Evolutionary conservation across 2,888 invertebrate genomes (phyloP).

Genomic region (Synergus gifuensis): DNA sequence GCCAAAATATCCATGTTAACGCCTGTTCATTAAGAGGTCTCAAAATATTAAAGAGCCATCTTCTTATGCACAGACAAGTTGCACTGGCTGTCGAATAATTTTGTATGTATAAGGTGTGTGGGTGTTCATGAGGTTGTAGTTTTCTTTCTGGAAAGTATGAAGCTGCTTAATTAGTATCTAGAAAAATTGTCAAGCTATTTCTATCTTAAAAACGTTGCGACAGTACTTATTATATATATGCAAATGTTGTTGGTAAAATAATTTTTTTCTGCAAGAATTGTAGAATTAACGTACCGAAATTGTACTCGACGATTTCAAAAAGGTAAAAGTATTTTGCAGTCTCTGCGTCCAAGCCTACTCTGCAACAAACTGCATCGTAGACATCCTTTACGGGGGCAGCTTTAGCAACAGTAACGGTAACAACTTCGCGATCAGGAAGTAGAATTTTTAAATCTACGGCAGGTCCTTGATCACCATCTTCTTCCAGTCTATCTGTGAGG

Average conservation of each 20-base stretch:
- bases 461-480: constrained; percentile 87
- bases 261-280: background rate
- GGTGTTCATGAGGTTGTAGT: constrained; percentile 94
- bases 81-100: constrained; percentile 99
- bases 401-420: constrained; percentile 92
- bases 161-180: too few species aligned
- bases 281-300: constrained; percentile 86
- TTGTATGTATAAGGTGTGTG: constrained; percentile 98
- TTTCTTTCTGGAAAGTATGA: constrained; percentile 88
- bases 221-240: too few species aligned
- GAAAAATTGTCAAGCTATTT: too few species aligned
- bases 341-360: constrained; percentile 89
- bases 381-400: constrained; percentile 95
- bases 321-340: constrained; percentile 95
- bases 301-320: constrained; percentile 98
- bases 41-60: constrained; percentile 90
- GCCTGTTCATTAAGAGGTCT: constrained; percentile 86
- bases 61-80: constrained; percentile 93
- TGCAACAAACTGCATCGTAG: constrained; percentile 91
- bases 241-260: background rate
- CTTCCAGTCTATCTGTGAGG: constrained; percentile 91
- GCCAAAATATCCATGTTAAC: constrained; percentile 92
- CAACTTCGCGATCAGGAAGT: constrained; percentile 94
- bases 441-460: constrained; percentile 89
- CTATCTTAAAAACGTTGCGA: too few species aligned